phyloP scores from a whole-genome alignment of 1,140 invertebrate species.

The Heliconius hewitsoni region DNA sequence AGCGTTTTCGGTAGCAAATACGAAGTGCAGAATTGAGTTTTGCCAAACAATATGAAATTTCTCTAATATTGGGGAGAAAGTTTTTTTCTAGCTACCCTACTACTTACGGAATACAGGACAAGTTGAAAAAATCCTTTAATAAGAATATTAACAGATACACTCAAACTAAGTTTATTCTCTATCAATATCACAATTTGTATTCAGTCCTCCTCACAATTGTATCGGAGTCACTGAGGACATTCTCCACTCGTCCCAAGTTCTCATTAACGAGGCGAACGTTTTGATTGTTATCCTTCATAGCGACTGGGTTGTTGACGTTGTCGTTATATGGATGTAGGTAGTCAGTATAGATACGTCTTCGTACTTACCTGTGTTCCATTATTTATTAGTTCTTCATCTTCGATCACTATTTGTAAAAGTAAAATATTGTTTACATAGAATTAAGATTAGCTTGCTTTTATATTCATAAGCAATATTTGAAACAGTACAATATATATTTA shows the following conservation, averaged over 20 bases:
- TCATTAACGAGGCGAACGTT: not conserved
- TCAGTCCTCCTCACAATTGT: not conserved
- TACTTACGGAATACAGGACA: no score
- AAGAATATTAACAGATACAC: not conserved
- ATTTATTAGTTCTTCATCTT: not conserved
- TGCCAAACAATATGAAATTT: no score
- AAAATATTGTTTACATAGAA: no score
- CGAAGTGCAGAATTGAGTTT: no score
- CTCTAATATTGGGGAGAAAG: no score
- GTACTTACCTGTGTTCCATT: not conserved
- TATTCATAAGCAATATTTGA: no score
- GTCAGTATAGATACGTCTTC: not conserved
- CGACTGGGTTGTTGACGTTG: not conserved
- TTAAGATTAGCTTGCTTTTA: no score
- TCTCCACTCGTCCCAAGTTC: conserved; percentile 9
- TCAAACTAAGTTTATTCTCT: not conserved
- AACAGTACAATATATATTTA: no score
- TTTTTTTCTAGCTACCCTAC: no score
- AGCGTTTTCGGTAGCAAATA: no score
- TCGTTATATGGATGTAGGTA: not conserved
- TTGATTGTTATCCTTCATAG: conserved; percentile 8
- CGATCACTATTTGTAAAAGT: no score
- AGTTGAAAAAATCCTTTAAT: not conserved
- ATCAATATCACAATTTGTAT: not conserved
- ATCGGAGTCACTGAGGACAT: conserved; percentile 5